phyloP scores from a whole-genome alignment of 1,140 invertebrate species.

The Hesperophylax magnus region DNA sequence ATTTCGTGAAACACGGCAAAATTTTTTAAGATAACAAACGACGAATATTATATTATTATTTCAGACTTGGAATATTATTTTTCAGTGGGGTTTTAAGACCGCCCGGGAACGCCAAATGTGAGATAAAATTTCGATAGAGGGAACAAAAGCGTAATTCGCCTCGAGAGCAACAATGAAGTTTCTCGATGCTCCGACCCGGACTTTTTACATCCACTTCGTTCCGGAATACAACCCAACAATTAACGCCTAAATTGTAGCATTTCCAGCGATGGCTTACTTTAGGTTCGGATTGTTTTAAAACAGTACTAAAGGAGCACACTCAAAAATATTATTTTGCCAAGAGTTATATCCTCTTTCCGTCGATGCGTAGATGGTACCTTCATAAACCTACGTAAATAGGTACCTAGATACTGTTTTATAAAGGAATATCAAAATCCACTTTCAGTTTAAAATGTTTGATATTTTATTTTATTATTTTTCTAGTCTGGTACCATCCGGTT shows the following conservation, averaged over 20 bases:
- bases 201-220: constrained; percentile 29
- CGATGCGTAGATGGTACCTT: too few relatives aligned
- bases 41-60: constrained; percentile 34
- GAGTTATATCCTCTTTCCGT: too few relatives aligned
- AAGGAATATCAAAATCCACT: too few relatives aligned
- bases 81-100: constrained; percentile 36
- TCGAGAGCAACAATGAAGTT: constrained; percentile 29
- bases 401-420: too few relatives aligned
- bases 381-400: too few relatives aligned
- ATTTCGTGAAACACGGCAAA: constrained; percentile 43
- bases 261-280: not conserved
- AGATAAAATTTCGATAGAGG: constrained; percentile 34
- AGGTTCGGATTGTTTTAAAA: not conserved
- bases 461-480: too few relatives aligned
- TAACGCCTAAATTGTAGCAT: constrained; percentile 20
- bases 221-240: constrained; percentile 27
- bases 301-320: too few relatives aligned
- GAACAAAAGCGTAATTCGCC: constrained; percentile 31
- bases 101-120: constrained; percentile 27
- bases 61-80: constrained; percentile 40
- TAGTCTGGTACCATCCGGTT: too few relatives aligned
- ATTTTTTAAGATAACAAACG: constrained; percentile 37
- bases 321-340: too few relatives aligned
- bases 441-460: too few relatives aligned
- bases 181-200: constrained; percentile 18